Percentiles rank a stretch among this genome's conserved stretches.
Conservation (phyloP, 2,888 invertebrate genomes). For the Drosophila sordidula region DNA sequence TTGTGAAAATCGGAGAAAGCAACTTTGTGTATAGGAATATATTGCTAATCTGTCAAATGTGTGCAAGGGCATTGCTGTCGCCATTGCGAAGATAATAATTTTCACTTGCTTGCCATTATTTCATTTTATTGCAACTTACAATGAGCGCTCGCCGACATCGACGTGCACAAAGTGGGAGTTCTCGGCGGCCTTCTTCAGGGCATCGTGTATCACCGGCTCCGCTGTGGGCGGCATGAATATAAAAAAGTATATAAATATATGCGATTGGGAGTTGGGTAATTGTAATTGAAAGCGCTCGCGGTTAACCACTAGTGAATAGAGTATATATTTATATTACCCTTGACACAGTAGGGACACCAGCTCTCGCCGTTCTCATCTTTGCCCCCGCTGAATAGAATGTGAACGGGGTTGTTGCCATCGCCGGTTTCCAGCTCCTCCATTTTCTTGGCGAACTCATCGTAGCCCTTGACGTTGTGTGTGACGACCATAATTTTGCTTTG, state of each 20-base stretch:
- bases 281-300: conserved; percentile 27
- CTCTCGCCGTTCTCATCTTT: conserved; percentile 88
- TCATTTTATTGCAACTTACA: conserved; percentile 87
- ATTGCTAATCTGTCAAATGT: too few species aligned
- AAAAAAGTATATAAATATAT: neutral
- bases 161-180: conserved; percentile 90
- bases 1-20: too few species aligned
- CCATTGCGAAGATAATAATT: neutral
- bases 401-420: conserved; percentile 78
- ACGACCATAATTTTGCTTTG: conserved; percentile 82
- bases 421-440: conserved; percentile 82
- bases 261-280: conserved; percentile 10
- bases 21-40: too few species aligned
- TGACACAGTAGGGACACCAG: conserved; percentile 96
- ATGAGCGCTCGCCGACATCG: conserved; percentile 91
- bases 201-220: conserved; percentile 91
- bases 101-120: neutral
- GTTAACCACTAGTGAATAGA: conserved; percentile 55
- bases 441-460: conserved; percentile 84
- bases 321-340: conserved; percentile 87
- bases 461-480: conserved; percentile 84
- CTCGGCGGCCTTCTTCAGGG: conserved; percentile 87
- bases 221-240: conserved; percentile 86
- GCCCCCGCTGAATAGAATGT: conserved; percentile 84
- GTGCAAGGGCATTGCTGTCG: neutral